Evolutionary conservation across 2,888 invertebrate genomes (phyloP).

Genomic region (Meghimatium bilineatum): DNA sequence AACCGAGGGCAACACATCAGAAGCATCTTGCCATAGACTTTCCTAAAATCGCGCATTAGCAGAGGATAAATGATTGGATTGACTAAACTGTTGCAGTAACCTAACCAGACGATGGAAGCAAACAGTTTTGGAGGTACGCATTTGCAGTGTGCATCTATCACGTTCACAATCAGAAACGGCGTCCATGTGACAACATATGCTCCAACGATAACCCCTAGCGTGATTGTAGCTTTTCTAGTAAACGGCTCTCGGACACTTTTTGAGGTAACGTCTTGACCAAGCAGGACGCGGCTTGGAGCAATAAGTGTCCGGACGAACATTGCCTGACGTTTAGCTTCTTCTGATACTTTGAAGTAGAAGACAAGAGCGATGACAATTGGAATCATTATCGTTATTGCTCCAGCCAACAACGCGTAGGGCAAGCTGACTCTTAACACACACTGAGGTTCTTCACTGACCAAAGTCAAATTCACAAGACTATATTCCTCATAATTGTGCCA

Average conservation of each 20-base stretch:
- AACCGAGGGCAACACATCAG: slow-evolving; percentile 58
- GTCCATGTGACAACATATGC: slow-evolving; percentile 71
- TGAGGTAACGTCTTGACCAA: slow-evolving; percentile 62
- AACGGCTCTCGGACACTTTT: slow-evolving; percentile 68
- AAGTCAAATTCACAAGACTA: slow-evolving; percentile 64
- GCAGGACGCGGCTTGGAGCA: slow-evolving; percentile 63
- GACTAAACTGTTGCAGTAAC: slow-evolving; percentile 67
- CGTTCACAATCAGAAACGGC: slow-evolving; percentile 65
- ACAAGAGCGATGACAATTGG: slow-evolving; percentile 67
- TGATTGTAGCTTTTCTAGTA: slow-evolving; percentile 68
- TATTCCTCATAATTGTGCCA: slow-evolving; percentile 64
- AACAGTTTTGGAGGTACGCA: slow-evolving; percentile 65
- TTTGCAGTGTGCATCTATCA: slow-evolving; percentile 61
- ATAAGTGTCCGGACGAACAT: slow-evolving; percentile 65
- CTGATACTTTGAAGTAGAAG: slow-evolving; percentile 67
- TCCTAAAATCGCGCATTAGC: slow-evolving; percentile 70
- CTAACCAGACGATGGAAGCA: slow-evolving; percentile 66
- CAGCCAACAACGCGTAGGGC: slow-evolving; percentile 63
- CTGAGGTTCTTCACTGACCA: slow-evolving; percentile 59
- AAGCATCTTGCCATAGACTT: slow-evolving; percentile 61
- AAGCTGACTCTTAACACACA: slow-evolving; percentile 67
- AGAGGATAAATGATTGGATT: slow-evolving; percentile 71
- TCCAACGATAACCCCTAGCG: slow-evolving; percentile 69
- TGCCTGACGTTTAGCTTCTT: slow-evolving; percentile 68
- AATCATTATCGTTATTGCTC: slow-evolving; percentile 65